A percentile compares a stretch with the other conserved stretches of the same genome.
Evolutionary conservation across 2,797 vertebrate species (phyloP).

Genomic region (Onychomys leucogaster): DNA sequence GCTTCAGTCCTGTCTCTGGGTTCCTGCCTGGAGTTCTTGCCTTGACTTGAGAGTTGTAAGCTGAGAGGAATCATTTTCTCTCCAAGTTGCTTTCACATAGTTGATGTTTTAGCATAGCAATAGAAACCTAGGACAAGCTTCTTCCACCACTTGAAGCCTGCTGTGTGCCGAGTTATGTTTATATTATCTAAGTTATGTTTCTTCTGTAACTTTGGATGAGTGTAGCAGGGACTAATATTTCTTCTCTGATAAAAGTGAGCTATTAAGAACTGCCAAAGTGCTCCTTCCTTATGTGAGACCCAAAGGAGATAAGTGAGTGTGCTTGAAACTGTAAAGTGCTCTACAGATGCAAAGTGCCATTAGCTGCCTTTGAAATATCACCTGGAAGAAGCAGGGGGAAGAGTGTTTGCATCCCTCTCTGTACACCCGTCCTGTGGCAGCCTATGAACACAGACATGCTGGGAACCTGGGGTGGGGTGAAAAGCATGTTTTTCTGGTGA

Average conservation of each 20-base stretch:
- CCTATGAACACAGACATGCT: background rate
- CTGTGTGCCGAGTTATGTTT: background rate
- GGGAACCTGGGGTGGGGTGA: background rate
- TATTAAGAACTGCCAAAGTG: background rate
- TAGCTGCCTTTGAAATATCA: background rate
- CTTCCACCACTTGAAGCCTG: background rate
- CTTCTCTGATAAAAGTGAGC: constrained; percentile 31
- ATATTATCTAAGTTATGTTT: background rate
- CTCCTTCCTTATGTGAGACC: background rate
- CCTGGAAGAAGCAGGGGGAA: background rate
- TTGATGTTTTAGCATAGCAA: background rate
- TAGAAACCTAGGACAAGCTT: background rate
- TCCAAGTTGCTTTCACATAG: background rate
- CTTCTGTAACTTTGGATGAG: background rate
- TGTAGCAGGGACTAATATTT: constrained; percentile 48
- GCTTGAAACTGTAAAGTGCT: background rate
- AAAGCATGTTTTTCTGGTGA: constrained; percentile 27
- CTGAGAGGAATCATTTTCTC: background rate
- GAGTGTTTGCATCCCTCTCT: background rate
- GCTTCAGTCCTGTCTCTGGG: background rate
- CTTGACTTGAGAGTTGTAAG: background rate
- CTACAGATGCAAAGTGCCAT: background rate
- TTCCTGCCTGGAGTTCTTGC: background rate
- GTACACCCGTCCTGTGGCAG: background rate
- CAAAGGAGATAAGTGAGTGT: background rate